Percentiles rank a stretch among this genome's conserved stretches.
These are phyloP conservation scores for Pandemis corylana DNA, from an alignment of 2,888 invertebrate species.

Conservation along the genomic window DNA sequence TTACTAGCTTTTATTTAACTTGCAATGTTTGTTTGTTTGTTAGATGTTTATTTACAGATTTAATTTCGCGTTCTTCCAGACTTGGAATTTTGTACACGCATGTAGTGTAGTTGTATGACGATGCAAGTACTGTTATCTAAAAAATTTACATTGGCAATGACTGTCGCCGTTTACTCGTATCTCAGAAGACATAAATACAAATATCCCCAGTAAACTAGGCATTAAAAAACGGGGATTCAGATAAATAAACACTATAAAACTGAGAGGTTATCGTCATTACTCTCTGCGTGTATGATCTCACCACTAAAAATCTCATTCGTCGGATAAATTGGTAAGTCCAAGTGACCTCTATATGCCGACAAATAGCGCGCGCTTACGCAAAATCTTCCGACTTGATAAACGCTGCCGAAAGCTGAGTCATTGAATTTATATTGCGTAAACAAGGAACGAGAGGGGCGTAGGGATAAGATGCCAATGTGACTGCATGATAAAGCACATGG, in stretches of 20 bases:
- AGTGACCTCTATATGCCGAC: slow-evolving; percentile 16
- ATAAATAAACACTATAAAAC: background rate
- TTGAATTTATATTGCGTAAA: slow-evolving; percentile 32
- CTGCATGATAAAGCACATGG: slow-evolving; percentile 3
- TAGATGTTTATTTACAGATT: no score
- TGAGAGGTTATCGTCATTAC: slow-evolving; percentile 1
- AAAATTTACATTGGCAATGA: no score
- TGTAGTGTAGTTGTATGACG: no score
- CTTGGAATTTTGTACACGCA: no score
- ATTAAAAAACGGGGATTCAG: background rate
- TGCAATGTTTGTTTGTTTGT: no score
- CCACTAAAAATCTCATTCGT: slow-evolving; percentile 6
- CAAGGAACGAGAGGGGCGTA: slow-evolving; percentile 21
- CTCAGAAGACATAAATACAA: no score
- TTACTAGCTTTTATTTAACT: no score
- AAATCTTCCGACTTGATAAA: slow-evolving; percentile 13
- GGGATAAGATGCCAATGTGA: slow-evolving; percentile 13
- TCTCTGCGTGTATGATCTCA: slow-evolving; percentile 3
- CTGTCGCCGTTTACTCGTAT: no score
- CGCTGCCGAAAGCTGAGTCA: slow-evolving; percentile 20
- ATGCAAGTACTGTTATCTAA: no score
- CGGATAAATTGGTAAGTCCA: slow-evolving; percentile 18
- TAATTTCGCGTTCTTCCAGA: no score
- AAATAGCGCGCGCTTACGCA: slow-evolving; percentile 9
- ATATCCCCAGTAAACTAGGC: no score